phyloP scores from a whole-genome alignment of 2,888 invertebrate genomes.

The Dicyrtomina minuta region DNA sequence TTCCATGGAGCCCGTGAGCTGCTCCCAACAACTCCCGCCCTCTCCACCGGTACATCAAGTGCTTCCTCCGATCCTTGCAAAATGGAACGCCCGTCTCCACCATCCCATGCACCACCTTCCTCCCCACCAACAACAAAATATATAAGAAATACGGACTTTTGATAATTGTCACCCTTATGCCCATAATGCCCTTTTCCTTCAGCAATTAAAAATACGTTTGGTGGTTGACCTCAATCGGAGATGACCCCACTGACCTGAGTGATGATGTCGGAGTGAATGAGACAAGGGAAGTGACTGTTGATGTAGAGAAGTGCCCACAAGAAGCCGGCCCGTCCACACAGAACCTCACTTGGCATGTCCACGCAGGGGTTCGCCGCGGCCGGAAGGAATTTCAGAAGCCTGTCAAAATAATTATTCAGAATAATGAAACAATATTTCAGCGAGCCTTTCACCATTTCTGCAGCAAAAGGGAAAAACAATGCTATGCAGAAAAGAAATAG shows the following conservation, averaged over 20 bases:
- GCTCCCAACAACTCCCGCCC: conserved; percentile 65
- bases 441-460: too few relatives aligned
- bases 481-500: not conserved
- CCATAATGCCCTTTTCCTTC: too few relatives aligned
- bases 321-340: conserved; percentile 84
- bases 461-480: too few relatives aligned
- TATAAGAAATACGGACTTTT: too few relatives aligned
- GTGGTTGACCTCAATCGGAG: not conserved
- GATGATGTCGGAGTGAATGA: conserved; percentile 21
- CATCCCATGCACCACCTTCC: too few relatives aligned
- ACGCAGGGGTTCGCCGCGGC: conserved; percentile 61
- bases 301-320: conserved; percentile 75
- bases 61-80: not conserved
- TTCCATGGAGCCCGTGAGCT: conserved; percentile 85
- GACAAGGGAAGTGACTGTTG: conserved; percentile 17
- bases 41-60: conserved; percentile 26
- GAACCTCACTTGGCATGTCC: conserved; percentile 73
- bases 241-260: conserved; percentile 14
- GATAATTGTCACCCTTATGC: too few relatives aligned
- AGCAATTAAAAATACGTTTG: too few relatives aligned
- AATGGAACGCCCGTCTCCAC: too few relatives aligned
- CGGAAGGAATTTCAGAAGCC: conserved; percentile 62
- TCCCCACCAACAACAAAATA: too few relatives aligned
- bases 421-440: too few relatives aligned
- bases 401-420: too few relatives aligned